These are phyloP conservation scores for Drosophila chauvacae DNA, from an alignment of 1,140 invertebrate genomes.

Conservation along the genomic window DNA sequence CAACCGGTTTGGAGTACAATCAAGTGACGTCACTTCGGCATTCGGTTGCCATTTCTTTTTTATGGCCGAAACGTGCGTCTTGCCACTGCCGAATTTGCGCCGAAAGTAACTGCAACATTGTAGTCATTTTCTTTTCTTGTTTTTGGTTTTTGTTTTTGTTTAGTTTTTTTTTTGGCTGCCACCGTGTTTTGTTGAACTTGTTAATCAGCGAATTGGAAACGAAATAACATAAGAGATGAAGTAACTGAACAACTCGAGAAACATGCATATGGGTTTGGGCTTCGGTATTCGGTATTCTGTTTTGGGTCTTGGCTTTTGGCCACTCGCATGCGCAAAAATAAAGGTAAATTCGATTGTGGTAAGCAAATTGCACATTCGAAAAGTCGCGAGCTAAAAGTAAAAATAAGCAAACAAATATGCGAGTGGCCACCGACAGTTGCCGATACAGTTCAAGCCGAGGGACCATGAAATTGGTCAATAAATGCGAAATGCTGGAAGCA, in stretches of 20 bases:
- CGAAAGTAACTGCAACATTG: conserved; percentile 58
- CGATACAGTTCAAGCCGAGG: conserved; percentile 25
- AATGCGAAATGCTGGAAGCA: conserved; percentile 10
- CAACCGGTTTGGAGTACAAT: conserved; percentile 45
- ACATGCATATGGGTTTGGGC: conserved; percentile 50
- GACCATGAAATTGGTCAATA: conserved; percentile 54
- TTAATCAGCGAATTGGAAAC: conserved; percentile 83
- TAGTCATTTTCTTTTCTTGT: conserved; percentile 18
- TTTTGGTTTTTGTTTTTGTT: conserved; percentile 3
- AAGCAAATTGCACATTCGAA: conserved; percentile 61
- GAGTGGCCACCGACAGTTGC: conserved; percentile 23
- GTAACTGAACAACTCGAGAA: conserved; percentile 62
- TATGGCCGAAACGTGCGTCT: conserved; percentile 62
- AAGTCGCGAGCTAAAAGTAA: conserved; percentile 45
- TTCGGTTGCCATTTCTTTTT: conserved; percentile 37
- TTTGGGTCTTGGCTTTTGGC: conserved; percentile 41
- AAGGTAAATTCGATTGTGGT: conserved; percentile 50
- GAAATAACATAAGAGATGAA: conserved; percentile 80
- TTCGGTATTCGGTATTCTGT: conserved; percentile 22
- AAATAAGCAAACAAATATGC: conserved; percentile 53
- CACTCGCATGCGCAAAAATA: conserved; percentile 27
- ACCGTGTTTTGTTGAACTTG: conserved; percentile 74
- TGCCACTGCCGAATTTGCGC: conserved; percentile 65
- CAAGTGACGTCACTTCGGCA: conserved; percentile 28
- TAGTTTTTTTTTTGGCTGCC: conserved; percentile 25